These are phyloP conservation scores for Adrianichthys oophorus DNA, from an alignment of 2,797 vertebrate genomes.

Conservation along the genomic window DNA sequence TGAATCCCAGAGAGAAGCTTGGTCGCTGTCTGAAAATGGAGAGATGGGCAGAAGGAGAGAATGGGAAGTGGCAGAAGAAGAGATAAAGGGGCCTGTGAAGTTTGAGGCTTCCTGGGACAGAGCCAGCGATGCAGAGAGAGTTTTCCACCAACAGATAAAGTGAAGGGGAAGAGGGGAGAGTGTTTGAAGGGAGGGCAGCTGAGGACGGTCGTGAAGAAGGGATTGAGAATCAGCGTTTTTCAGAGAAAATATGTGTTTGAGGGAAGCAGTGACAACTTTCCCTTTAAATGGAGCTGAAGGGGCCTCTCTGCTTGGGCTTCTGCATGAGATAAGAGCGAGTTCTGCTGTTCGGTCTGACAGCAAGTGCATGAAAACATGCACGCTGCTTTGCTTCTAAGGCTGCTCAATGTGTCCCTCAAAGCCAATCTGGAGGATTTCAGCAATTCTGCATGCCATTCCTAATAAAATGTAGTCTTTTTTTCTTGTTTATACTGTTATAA, in stretches of 20 bases:
- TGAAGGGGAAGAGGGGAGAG: conserved; percentile 5
- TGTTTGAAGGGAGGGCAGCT: conserved; percentile 30
- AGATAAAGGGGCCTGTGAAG: conserved; percentile 40
- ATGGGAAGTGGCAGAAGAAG: conserved; percentile 5
- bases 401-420: conserved; percentile 16
- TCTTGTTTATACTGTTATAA: conserved; percentile 8
- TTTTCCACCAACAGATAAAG: conserved; percentile 29
- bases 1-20: conserved; percentile 47
- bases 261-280: conserved; percentile 6
- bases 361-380: conserved; percentile 13
- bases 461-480: conserved; percentile 20
- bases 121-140: conserved; percentile 43
- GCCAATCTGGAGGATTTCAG: conserved; percentile 18
- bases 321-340: conserved; percentile 18
- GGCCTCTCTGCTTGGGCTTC: conserved; percentile 4
- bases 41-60: conserved; percentile 39
- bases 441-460: conserved; percentile 3
- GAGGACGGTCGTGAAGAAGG: conserved; percentile 37
- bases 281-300: conserved; percentile 15
- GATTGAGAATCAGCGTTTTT: conserved; percentile 15
- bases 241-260: conserved; percentile 11
- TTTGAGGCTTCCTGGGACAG: conserved; percentile 44
- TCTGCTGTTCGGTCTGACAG: conserved; percentile 43
- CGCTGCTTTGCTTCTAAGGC: conserved; percentile 8
- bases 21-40: conserved; percentile 41